Base-by-base conservation (phyloP, 2,113 vertebrate genomes). In the Lepisosteus osseus region DNA sequence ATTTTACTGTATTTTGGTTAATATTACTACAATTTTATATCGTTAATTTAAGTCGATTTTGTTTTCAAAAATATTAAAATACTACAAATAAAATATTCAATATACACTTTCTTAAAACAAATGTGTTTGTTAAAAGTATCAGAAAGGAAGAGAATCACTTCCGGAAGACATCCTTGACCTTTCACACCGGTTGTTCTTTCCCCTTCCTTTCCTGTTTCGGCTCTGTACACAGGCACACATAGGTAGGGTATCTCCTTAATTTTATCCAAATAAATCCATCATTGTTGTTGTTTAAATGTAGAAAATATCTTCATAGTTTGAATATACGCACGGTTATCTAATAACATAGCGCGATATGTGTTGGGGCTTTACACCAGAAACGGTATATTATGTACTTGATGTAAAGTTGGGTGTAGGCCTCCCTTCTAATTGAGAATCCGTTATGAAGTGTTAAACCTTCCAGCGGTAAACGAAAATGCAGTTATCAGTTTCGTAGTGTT, bases 181-280 rank as follows among this genome's bases (percentile, higher is more conserved):
- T 76, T 64, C 43, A 43, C 61, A 73, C 85, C 87, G 87, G 86
- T 83, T 82, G 78, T 79, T 71, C 61, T 86, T 82, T 1, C 4
- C 81, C 80, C 55, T 80, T 86, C 86, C 85, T 92, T 92, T 93
- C 85, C 85, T 81, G 87, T 88, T 89, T 87, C 85, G 84, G 80
- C 85, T 80, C 74, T 72, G 14, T 51, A 67, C 54, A 82, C 77
- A 91, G 77, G 86, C 74, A 56, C 73, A 80, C 71, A 69, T 67
- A 81, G 89, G 91, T 93, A 70, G 57, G 78, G 54, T 1, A 13
- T 15, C 0, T 12, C 54, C 59, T 2, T 51, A 67, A 17, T 76
- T 2, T 6, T n/a, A 87, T 88, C 88, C 71, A 0, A 0, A 3
- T 3, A 0, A 78, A 83, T 88, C 89, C 85, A 47, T 0, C 0